Base-by-base conservation (phyloP, 1,140 invertebrate genomes). In the Aphelenchoides avenae region DNA sequence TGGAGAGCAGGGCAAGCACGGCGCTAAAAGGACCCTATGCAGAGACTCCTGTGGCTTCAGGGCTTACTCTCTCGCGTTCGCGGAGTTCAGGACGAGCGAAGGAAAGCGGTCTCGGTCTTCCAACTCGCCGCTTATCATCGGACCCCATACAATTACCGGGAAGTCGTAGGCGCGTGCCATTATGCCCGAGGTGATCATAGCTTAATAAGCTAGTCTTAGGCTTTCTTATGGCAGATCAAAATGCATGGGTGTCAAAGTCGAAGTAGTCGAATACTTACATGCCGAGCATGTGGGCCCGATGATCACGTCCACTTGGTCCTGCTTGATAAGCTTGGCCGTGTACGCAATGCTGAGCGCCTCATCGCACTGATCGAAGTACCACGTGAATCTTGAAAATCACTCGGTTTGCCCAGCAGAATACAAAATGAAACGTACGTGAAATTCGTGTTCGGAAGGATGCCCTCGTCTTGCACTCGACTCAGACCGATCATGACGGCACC, bases 1-100 rank as follows among this genome's bases (percentile, higher is more conserved):
- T 43, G 1, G 20, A 27, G n/a, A 30, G 29, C 24, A 67, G 18
- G 9, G 59, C 57, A 22, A 65, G 33, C 11, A 63, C 52, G 22
- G 31, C 4, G 13, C 59, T 44, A 20, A 39, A 39, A n/a, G n/a
- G n/a, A n/a, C n/a, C n/a, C n/a, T n/a, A n/a, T 18, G 33, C 18
- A 2, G 49, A 26, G 2, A 6, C 15, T n/a, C n/a, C 4, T 11
- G n/a, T 15, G 13, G 18, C 18, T 36, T 34, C 11, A 46, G 5
- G 13, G 27, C n/a, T n/a, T n/a, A n/a, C n/a, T n/a, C n/a, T n/a
- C n/a, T n/a, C n/a, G n/a, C n/a, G n/a, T n/a, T n/a, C n/a, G n/a
- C n/a, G n/a, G n/a, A n/a, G n/a, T n/a, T n/a, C n/a, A n/a, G n/a
- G n/a, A n/a, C n/a, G n/a, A n/a, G n/a, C n/a, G n/a, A 36, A n/a